A percentile compares a stretch with the other conserved stretches of the same genome.
Evolutionary conservation across 1,140 invertebrate species (phyloP).

Genomic region (Protaetia brevitarsis): DNA sequence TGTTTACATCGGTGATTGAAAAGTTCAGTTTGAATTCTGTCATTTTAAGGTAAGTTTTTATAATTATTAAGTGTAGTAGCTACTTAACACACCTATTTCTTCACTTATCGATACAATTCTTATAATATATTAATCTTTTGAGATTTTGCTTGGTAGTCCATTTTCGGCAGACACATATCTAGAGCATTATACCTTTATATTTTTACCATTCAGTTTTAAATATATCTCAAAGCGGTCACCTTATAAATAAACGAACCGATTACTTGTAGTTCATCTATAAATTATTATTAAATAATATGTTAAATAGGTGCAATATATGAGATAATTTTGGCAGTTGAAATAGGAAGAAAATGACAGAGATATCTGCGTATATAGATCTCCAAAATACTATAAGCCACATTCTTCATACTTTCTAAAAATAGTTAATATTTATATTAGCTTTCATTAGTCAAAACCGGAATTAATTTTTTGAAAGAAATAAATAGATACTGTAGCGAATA

Average conservation of each 20-base stretch:
- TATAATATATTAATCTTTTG: no score
- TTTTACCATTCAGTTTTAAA: constrained; percentile 11
- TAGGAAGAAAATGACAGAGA: constrained; percentile 19
- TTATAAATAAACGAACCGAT: neutral
- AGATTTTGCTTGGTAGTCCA: constrained; percentile 9
- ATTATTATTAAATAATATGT: constrained; percentile 15
- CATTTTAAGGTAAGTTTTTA: constrained; percentile 42
- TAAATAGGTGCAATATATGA: constrained; percentile 18
- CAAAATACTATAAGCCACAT: constrained; percentile 11
- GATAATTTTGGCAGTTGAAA: constrained; percentile 24
- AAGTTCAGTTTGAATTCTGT: constrained; percentile 40
- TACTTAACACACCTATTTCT: neutral
- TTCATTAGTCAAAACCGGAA: neutral
- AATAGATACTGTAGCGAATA: neutral
- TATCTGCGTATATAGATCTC: constrained; percentile 4
- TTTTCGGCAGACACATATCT: neutral
- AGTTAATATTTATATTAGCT: constrained; percentile 22
- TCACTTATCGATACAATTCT: no score
- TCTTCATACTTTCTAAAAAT: constrained; percentile 26
- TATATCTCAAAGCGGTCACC: neutral
- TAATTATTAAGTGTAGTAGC: neutral
- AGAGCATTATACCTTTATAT: neutral
- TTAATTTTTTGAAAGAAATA: neutral
- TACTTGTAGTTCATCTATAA: neutral
- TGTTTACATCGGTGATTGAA: constrained; percentile 48